Conservation (phyloP, 2,797 vertebrate species). For the Chlorospingus flavigularis region DNA sequence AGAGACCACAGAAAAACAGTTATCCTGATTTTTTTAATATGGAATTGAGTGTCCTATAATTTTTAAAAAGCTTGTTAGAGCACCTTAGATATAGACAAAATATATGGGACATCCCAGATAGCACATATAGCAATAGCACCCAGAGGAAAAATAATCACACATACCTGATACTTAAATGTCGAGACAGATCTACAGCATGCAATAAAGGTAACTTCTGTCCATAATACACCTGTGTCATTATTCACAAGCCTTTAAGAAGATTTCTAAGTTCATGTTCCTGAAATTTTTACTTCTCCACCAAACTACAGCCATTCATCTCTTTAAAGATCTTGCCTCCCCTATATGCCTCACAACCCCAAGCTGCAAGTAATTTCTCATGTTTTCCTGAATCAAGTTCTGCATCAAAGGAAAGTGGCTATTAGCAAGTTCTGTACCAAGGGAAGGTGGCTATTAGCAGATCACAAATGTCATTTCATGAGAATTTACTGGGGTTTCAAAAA, state of each 20-base stretch:
- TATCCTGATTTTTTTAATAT: background rate
- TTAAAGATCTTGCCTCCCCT: background rate
- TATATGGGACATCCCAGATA: background rate
- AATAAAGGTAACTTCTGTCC: conserved; percentile 18
- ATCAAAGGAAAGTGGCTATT: background rate
- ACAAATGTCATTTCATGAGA: background rate
- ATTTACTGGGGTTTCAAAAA: background rate
- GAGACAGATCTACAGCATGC: background rate
- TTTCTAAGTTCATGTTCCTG: background rate
- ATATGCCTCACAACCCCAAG: background rate
- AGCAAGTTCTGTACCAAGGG: background rate
- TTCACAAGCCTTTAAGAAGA: conserved; percentile 18
- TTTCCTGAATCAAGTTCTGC: background rate
- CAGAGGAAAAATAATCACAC: conserved; percentile 19
- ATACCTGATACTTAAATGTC: background rate
- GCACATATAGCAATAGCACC: background rate
- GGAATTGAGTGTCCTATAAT: background rate
- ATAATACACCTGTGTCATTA: background rate
- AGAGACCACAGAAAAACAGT: background rate
- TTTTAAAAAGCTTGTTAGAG: background rate
- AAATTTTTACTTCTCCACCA: background rate
- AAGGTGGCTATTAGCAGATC: background rate
- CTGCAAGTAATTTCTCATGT: background rate
- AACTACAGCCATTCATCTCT: background rate
- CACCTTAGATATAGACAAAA: background rate